Percentiles rank a stretch among this genome's conserved stretches.
Evolutionary conservation across 2,797 vertebrate species (phyloP).

Genomic region (Chiropotes sagulatus): DNA sequence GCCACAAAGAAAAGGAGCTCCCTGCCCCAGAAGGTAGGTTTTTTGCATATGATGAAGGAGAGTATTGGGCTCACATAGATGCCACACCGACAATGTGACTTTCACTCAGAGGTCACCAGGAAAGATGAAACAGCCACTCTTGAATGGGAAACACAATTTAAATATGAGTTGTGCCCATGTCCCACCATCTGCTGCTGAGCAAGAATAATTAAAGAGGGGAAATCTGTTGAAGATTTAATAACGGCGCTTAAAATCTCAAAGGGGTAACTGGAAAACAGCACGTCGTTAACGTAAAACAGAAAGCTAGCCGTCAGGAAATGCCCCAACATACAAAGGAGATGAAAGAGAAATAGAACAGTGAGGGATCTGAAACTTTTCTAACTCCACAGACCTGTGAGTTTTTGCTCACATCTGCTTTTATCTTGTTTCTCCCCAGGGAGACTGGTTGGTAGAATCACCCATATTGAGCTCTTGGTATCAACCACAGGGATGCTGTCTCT

Average conservation of each 20-base stretch:
- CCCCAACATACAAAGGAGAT: not conserved
- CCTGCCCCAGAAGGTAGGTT: not conserved
- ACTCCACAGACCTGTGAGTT: not conserved
- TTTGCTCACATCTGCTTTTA: not conserved
- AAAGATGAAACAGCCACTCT: not conserved
- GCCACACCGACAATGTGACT: not conserved
- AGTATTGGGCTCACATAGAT: not conserved
- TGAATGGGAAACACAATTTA: conserved; percentile 41
- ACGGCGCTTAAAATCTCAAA: conserved; percentile 39
- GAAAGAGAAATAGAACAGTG: not conserved
- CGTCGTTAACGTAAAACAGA: conserved; percentile 29
- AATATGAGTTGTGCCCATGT: conserved; percentile 54
- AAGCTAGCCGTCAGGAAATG: not conserved
- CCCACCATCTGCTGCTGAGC: conserved; percentile 68
- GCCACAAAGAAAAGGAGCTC: not conserved
- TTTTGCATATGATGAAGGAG: not conserved
- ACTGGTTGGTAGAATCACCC: not conserved
- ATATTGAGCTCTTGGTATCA: not conserved
- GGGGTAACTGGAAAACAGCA: conserved; percentile 9
- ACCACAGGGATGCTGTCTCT: not conserved
- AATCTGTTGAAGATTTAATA: conserved; percentile 65
- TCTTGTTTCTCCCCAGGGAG: not conserved
- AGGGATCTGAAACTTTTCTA: not conserved
- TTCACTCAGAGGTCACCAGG: not conserved
- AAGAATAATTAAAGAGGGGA: conserved; percentile 56